Conservation (phyloP, 2,888 invertebrate genomes). For the Yponomeuta evonymella region DNA sequence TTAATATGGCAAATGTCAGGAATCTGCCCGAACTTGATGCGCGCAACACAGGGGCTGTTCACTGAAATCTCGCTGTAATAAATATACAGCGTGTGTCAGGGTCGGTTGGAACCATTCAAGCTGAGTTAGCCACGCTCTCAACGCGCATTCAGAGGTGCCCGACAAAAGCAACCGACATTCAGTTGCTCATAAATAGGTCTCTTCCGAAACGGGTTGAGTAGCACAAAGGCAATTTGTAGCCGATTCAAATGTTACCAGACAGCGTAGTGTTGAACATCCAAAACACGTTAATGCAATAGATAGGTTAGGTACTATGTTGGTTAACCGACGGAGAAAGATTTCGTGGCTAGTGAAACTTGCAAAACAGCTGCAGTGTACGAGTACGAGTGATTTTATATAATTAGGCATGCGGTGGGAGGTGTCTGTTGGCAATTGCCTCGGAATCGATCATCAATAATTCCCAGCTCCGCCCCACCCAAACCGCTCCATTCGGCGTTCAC, state of each 20-base stretch:
- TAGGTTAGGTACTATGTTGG: no score
- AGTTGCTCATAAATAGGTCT: conserved; percentile 44
- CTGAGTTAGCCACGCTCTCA: conserved; percentile 16
- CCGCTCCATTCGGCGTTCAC: conserved; percentile 33
- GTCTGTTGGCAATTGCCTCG: conserved; percentile 27
- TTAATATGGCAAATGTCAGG: no score
- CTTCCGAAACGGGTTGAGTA: conserved; percentile 38
- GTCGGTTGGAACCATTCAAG: conserved; percentile 14
- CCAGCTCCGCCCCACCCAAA: conserved; percentile 31
- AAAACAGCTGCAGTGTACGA: neutral
- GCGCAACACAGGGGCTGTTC: neutral
- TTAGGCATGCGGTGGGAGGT: conserved; percentile 20
- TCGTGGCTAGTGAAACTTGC: no score
- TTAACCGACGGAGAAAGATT: no score
- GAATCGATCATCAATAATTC: conserved; percentile 42
- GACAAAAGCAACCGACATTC: conserved; percentile 37
- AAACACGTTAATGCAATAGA: neutral
- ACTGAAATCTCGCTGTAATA: neutral
- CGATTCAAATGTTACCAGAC: neutral
- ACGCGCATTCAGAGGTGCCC: conserved; percentile 31
- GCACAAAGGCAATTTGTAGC: neutral
- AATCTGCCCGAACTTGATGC: no score
- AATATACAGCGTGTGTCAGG: conserved; percentile 7
- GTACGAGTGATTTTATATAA: conserved; percentile 6
- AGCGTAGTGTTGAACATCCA: neutral